A percentile compares a stretch with the other conserved stretches of the same genome.
Conservation (phyloP, 2,797 vertebrate species). For the Scarus forsteni region DNA sequence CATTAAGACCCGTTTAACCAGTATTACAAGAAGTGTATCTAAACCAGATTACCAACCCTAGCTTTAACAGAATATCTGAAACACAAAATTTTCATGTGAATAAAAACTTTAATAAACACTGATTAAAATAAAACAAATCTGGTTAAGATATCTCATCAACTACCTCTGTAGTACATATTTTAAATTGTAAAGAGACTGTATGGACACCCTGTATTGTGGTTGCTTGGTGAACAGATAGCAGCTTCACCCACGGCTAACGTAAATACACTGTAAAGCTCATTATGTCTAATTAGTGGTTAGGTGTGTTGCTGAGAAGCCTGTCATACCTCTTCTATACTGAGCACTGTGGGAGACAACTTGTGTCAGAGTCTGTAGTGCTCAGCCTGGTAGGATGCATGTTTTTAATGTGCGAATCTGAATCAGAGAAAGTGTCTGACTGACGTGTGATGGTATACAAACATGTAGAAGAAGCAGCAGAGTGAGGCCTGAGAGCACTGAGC, state of each 20-base stretch:
- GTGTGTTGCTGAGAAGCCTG: slow-evolving; percentile 2
- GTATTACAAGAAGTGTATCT: too few relatives aligned
- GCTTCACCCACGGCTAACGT: slow-evolving; percentile 16
- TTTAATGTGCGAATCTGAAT: background rate
- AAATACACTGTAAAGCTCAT: slow-evolving; percentile 13
- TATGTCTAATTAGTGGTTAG: slow-evolving; percentile 12
- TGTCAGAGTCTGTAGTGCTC: background rate
- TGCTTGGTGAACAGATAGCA: background rate
- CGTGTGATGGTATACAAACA: slow-evolving; percentile 14
- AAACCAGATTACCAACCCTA: too few relatives aligned
- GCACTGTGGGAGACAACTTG: background rate
- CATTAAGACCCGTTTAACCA: too few relatives aligned
- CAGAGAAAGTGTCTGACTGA: slow-evolving; percentile 6
- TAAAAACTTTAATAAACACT: too few relatives aligned
- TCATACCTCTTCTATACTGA: background rate
- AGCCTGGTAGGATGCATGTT: background rate
- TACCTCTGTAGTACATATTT: too few relatives aligned
- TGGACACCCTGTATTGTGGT: too few relatives aligned
- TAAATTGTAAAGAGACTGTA: too few relatives aligned
- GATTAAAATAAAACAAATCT: too few relatives aligned
- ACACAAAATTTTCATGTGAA: too few relatives aligned
- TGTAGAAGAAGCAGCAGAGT: slow-evolving; percentile 17
- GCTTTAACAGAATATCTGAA: too few relatives aligned
- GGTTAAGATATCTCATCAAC: too few relatives aligned
- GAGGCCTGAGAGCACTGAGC: slow-evolving; percentile 3